Evolutionary conservation across 2,797 vertebrate species (phyloP).

Genomic region (Poecilia wingei): DNA sequence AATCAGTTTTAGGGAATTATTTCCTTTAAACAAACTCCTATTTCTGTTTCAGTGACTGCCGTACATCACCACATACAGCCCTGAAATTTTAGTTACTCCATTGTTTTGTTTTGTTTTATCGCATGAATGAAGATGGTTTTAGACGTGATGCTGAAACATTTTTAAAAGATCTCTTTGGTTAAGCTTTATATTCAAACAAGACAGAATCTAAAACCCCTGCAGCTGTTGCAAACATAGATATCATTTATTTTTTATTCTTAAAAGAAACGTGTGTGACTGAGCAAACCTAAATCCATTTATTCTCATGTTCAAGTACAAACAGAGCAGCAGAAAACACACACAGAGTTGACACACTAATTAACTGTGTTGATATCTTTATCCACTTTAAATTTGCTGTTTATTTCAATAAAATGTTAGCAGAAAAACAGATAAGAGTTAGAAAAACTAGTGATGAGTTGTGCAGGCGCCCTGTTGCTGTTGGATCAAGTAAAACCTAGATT

Average conservation of each 20-base stretch:
- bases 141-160: not conserved
- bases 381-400: not conserved
- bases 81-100: not conserved
- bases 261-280: not conserved
- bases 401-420: constrained; percentile 41
- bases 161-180: not conserved
- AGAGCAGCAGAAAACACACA: not conserved
- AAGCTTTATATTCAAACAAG: not conserved
- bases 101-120: not conserved
- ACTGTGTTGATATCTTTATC: not conserved
- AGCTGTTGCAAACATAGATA: not conserved
- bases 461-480: constrained; percentile 53
- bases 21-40: too few relatives aligned
- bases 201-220: not conserved
- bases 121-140: too few relatives aligned
- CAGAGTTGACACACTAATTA: not conserved
- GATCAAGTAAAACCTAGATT: constrained; percentile 70
- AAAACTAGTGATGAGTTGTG: constrained; percentile 31
- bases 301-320: not conserved
- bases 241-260: not conserved
- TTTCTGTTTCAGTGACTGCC: not conserved
- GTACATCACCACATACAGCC: not conserved
- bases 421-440: constrained; percentile 38
- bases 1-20: too few relatives aligned
- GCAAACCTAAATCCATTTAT: not conserved